Percentiles rank a stretch among this genome's conserved stretches.
phyloP scores from a whole-genome alignment of 2,797 vertebrate genomes.

The Chanos chanos region DNA sequence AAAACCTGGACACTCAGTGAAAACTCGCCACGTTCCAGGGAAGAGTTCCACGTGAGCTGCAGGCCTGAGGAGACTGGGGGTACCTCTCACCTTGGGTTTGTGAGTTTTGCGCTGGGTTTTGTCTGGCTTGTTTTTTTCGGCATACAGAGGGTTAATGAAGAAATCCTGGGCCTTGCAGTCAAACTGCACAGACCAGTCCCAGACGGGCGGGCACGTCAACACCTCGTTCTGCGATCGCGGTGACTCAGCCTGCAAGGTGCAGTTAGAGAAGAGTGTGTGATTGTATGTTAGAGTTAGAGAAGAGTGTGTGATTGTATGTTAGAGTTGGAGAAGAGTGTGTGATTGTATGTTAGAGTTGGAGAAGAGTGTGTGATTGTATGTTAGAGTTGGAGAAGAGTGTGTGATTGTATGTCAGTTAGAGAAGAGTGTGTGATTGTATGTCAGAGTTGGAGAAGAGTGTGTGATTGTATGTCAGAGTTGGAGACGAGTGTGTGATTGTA shows the following conservation, averaged over 20 bases:
- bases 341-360: background rate
- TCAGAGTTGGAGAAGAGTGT: too few species aligned
- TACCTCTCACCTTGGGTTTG: constrained; percentile 74
- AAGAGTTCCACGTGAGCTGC: too few species aligned
- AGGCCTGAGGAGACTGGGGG: too few species aligned
- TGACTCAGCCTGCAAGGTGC: constrained; percentile 71
- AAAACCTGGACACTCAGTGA: background rate
- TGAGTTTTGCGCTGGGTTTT: constrained; percentile 64
- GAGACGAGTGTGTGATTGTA: too few species aligned
- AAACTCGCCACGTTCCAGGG: background rate
- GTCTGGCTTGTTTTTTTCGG: constrained; percentile 75
- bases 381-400: too few species aligned
- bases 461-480: too few species aligned
- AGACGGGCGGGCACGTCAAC: constrained; percentile 78
- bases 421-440: too few species aligned
- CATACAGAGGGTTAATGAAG: constrained; percentile 81
- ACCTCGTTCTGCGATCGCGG: constrained; percentile 66
- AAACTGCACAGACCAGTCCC: constrained; percentile 89
- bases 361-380: background rate
- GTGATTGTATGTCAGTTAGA: too few species aligned
- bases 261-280: constrained; percentile 22
- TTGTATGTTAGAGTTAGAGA: background rate
- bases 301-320: too few species aligned
- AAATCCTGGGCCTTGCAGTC: constrained; percentile 77
- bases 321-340: too few species aligned